Conservation (phyloP, 1,140 invertebrate species). For the Drosophila suzukii region DNA sequence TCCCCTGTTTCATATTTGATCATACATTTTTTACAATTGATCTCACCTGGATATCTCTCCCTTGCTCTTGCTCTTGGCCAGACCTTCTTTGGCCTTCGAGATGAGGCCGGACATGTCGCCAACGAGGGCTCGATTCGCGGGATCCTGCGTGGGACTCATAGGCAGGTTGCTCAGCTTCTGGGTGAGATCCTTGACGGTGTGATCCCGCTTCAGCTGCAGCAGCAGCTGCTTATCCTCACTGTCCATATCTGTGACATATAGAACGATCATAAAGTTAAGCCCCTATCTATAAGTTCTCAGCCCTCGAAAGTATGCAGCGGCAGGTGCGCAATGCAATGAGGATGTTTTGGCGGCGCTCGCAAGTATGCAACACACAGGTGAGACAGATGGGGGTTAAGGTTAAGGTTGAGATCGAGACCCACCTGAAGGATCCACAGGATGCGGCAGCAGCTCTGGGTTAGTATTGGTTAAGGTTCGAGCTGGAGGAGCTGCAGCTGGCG, state of each 20-base stretch:
- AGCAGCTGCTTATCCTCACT: slow-evolving; percentile 77
- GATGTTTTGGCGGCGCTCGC: slow-evolving; percentile 17
- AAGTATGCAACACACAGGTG: slow-evolving; percentile 48
- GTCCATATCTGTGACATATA: slow-evolving; percentile 65
- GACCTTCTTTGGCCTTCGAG: slow-evolving; percentile 96
- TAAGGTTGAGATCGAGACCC: slow-evolving; percentile 15
- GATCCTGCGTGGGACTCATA: slow-evolving; percentile 86
- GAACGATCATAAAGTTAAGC: background rate
- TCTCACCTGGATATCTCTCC: slow-evolving; percentile 84
- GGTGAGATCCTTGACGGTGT: slow-evolving; percentile 94
- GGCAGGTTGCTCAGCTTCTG: slow-evolving; percentile 91
- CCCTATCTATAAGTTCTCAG: background rate
- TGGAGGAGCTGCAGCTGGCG: slow-evolving; percentile 11
- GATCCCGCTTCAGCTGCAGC: slow-evolving; percentile 88
- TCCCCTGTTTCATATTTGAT: no score
- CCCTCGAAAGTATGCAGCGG: slow-evolving; percentile 63
- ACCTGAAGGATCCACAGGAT: slow-evolving; percentile 37
- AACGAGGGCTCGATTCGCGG: slow-evolving; percentile 85
- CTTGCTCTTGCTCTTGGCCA: slow-evolving; percentile 92
- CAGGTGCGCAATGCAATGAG: slow-evolving; percentile 13
- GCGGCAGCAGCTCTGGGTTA: slow-evolving; percentile 45
- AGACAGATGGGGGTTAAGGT: slow-evolving; percentile 4
- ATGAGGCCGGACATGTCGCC: slow-evolving; percentile 95
- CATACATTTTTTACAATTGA: no score
- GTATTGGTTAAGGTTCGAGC: slow-evolving; percentile 60